phyloP scores from a whole-genome alignment of 2,888 invertebrate genomes.

The Zhuqinia jingwanae region DNA sequence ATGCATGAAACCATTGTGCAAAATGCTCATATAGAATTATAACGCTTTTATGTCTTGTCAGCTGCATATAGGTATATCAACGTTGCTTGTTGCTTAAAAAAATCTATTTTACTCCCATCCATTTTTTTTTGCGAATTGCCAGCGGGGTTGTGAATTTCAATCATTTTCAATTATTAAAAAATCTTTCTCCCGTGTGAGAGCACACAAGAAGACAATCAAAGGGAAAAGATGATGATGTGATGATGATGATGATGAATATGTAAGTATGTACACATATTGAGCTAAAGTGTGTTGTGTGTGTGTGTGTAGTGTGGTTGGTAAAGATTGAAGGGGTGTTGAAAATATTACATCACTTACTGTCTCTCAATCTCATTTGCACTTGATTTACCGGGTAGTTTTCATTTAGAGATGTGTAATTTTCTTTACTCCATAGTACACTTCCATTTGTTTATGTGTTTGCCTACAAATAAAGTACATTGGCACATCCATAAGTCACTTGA shows the following conservation, averaged over 20 bases:
- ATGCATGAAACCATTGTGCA: not conserved
- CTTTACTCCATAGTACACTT: not conserved
- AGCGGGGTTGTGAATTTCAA: slow-evolving; percentile 47
- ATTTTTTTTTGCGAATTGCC: slow-evolving; percentile 29
- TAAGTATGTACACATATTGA: too few relatives aligned
- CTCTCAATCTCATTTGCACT: slow-evolving; percentile 43
- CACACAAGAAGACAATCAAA: not conserved
- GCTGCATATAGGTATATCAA: too few relatives aligned
- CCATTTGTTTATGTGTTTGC: not conserved
- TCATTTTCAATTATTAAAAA: slow-evolving; percentile 49
- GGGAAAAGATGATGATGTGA: slow-evolving; percentile 9
- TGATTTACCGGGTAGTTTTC: slow-evolving; percentile 47
- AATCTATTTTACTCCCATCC: not conserved
- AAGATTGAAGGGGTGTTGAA: slow-evolving; percentile 50
- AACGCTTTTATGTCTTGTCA: not conserved
- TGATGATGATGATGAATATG: too few relatives aligned
- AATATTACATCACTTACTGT: slow-evolving; percentile 54
- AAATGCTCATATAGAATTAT: not conserved
- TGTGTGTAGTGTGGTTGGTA: slow-evolving; percentile 17
- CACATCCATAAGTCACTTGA: too few relatives aligned
- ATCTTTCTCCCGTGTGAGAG: slow-evolving; percentile 27
- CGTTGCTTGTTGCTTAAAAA: slow-evolving; percentile 6
- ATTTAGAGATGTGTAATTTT: not conserved
- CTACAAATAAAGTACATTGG: not conserved
- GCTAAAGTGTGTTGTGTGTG: too few relatives aligned